phyloP scores from a whole-genome alignment of 2,888 invertebrate species.

The Plebejus anna region DNA sequence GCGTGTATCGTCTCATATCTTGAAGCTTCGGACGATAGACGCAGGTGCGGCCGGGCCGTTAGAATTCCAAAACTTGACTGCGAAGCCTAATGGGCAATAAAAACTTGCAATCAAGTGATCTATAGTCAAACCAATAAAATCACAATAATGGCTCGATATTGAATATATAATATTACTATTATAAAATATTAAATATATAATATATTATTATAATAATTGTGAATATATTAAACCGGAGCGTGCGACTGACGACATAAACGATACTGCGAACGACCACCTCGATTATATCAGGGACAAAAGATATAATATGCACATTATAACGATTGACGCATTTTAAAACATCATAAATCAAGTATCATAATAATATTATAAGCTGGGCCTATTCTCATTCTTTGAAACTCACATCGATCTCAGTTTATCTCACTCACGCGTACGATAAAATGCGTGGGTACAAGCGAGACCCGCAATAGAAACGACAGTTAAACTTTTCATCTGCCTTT shows the following conservation, averaged over 20 bases:
- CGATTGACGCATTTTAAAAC: too few species aligned
- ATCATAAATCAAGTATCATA: too few species aligned
- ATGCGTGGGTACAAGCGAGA: too few species aligned
- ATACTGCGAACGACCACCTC: not conserved
- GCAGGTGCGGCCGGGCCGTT: too few species aligned
- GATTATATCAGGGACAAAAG: not conserved
- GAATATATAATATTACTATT: not conserved
- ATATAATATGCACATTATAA: not conserved
- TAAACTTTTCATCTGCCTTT: too few species aligned
- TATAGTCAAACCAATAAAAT: not conserved
- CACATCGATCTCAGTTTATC: too few species aligned
- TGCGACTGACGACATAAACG: not conserved
- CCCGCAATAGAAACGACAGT: too few species aligned
- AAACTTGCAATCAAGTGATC: not conserved
- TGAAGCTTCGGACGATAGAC: too few species aligned
- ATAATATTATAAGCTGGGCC: too few species aligned
- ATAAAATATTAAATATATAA: not conserved
- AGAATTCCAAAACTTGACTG: not conserved
- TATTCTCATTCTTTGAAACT: too few species aligned
- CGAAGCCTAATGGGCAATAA: conserved; percentile 1
- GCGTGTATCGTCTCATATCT: too few species aligned
- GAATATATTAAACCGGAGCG: conserved; percentile 11
- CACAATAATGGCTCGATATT: not conserved
- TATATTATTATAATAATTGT: not conserved
- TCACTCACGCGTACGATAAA: too few species aligned